Evolutionary conservation across 2,797 vertebrate genomes (phyloP).

Genomic region (Hippocampus kuda): DNA sequence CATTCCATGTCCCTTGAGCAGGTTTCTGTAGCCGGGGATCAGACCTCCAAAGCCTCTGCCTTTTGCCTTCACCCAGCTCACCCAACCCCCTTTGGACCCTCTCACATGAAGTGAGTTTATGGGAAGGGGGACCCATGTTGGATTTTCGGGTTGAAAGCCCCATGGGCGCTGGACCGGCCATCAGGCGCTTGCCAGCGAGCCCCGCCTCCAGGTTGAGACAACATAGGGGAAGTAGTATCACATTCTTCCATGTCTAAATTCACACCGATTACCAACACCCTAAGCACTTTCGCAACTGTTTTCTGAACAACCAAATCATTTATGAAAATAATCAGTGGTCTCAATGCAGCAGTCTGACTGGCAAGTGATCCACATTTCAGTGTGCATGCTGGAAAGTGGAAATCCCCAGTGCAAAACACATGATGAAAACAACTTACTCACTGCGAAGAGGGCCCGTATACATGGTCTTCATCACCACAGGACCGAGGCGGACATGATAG

Average conservation of each 20-base stretch:
- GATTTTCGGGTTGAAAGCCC: too few relatives aligned
- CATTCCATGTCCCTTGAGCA: too few relatives aligned
- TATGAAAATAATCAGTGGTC: neutral
- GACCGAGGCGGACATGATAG: slow-evolving; percentile 74
- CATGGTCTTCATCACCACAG: slow-evolving; percentile 85
- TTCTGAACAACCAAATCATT: neutral
- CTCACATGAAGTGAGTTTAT: too few relatives aligned
- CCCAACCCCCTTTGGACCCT: too few relatives aligned
- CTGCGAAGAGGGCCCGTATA: slow-evolving; percentile 76
- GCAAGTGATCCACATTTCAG: slow-evolving; percentile 28
- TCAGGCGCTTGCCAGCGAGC: too few relatives aligned
- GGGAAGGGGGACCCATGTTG: too few relatives aligned
- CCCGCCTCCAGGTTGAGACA: neutral
- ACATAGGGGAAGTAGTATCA: neutral
- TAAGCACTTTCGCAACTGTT: neutral
- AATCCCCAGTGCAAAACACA: slow-evolving; percentile 11
- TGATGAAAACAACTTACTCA: slow-evolving; percentile 70
- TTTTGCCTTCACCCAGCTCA: too few relatives aligned
- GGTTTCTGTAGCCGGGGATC: too few relatives aligned
- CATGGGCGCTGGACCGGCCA: too few relatives aligned
- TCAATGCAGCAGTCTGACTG: neutral
- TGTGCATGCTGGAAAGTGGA: neutral
- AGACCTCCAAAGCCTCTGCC: too few relatives aligned
- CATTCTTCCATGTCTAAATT: neutral
- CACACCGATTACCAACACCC: neutral